Base-by-base conservation (phyloP, 2,113 vertebrate species). In the Melanerpes aurifrons region DNA sequence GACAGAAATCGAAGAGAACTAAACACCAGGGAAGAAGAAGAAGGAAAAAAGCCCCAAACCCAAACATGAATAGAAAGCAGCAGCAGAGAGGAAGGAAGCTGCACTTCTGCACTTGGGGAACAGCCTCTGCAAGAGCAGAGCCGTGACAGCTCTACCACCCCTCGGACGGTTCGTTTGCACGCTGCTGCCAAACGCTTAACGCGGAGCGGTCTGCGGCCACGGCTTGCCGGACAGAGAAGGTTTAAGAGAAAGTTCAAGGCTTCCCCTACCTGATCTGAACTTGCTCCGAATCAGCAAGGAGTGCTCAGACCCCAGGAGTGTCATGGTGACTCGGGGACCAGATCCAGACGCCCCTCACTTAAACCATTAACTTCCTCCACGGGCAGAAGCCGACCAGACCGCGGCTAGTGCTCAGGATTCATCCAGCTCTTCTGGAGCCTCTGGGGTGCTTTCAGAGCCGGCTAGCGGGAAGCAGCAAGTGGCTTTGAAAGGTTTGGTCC, bases 281-380 rank as follows among this genome's bases (percentile, higher is more conserved):
- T 99, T 99, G 99, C 98, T 99, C 98, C 99, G 98, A 97, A 99
- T 99, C 97, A 99, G 98, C 97, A 99, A 97, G 93, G 99, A 99
- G 97, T 99, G 99, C 95, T 99, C 99, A 94, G 99, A 99, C 96
- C 99, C 99, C 98, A 99, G 98, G 83, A 99, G 99, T 96, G 99
- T 99, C 99, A 99, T 99, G 98, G 93, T 98, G 98, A 97, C 98
- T 97, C 90, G 58, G 94, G 97, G 98, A 98, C 97, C 98, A 96
- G 95, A 96, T 98, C 97, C 98, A 97, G 96, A 48, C 7, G 90
- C 96, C 96, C 97, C 97, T 96, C 93, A 86, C 94, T 95, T 94
- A 97, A 97, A 97, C 95, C 97, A 97, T 97, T 95, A 96, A 96
- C 94, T 78, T 94, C 96, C 96, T 98, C 97, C 95, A 93, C 80